phyloP scores from a whole-genome alignment of 2,888 invertebrate genomes.

The Mylabris sibirica region DNA sequence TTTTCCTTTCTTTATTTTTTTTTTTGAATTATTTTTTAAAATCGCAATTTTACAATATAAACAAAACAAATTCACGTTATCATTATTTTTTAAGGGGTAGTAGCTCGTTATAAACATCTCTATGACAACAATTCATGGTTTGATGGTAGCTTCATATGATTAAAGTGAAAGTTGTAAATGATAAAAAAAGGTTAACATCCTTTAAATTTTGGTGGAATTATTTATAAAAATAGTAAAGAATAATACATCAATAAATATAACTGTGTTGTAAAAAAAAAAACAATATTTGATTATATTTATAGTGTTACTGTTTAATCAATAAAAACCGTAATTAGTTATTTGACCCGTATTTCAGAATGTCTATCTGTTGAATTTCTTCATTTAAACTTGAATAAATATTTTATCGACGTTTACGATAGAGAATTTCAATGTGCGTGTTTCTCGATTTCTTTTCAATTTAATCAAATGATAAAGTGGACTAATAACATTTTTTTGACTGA shows the following conservation, averaged over 20 bases:
- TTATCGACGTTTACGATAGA: too few relatives aligned
- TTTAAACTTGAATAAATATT: background rate
- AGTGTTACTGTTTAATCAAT: conserved; percentile 3
- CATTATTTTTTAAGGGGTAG: background rate
- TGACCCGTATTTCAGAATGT: background rate
- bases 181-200: too few relatives aligned
- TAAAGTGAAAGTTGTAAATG: background rate
- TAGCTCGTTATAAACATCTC: background rate
- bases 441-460: too few relatives aligned
- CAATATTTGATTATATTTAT: background rate
- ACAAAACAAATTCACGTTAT: background rate
- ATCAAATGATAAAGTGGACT: too few relatives aligned
- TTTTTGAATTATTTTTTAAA: background rate
- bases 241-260: background rate
- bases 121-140: background rate
- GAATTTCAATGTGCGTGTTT: too few relatives aligned
- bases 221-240: too few relatives aligned
- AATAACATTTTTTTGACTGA: too few relatives aligned
- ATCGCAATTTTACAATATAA: background rate
- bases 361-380: background rate
- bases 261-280: background rate
- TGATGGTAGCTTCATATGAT: background rate
- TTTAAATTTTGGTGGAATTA: background rate
- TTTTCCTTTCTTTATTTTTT: background rate
- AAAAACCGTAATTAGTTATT: background rate